Base-by-base conservation (phyloP, 1,140 invertebrate species). In the Diploscapter pachys region DNA sequence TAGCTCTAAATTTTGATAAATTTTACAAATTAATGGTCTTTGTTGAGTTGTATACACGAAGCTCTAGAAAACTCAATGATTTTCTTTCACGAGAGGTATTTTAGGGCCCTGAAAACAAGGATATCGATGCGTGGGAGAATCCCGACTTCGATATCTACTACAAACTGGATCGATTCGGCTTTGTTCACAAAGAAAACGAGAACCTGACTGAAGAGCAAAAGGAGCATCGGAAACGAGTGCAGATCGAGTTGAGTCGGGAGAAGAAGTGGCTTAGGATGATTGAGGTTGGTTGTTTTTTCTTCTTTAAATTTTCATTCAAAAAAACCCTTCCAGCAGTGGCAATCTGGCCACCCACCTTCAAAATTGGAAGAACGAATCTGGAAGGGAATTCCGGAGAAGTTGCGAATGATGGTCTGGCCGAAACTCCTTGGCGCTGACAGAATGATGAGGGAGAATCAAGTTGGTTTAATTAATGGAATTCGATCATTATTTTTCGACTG, bases 241-340 rank as follows among this genome's bases (percentile, higher is more conserved):
- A 77, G 49, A 77, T 81, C 75, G 94, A 98, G 88, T 89, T 92
- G 65, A 92, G 94, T 84, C 90, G 96, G 80, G 89, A 92, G 77
- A 93, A 95, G 81, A 99, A 99, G 89, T 99, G 96, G 96, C 87
- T 95, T 56, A 96, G 96, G 87, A 99, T 99, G 96, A 87, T 92
- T 5, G 91, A 89, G 79, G 83, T 85, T 49, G 98, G 56, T 11
- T 50, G 31, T 13, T 11, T 71, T 48, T 9, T 5, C 62, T 71
- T 71, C 51, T 31, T 31, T 31, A 31, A 31, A 31, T 31, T 64
- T 64, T 64, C 6, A 13, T 64, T 64, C 13, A 5, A 9, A 8
- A 64, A 5, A 8, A 9, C 63, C 31, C 63, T 13, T 13, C 63
- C 6, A 64, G 9, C 9, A 8, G 63, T 9, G 13, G 57, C 13